phyloP scores from a whole-genome alignment of 2,888 invertebrate genomes.

The Cephus pulcher region DNA sequence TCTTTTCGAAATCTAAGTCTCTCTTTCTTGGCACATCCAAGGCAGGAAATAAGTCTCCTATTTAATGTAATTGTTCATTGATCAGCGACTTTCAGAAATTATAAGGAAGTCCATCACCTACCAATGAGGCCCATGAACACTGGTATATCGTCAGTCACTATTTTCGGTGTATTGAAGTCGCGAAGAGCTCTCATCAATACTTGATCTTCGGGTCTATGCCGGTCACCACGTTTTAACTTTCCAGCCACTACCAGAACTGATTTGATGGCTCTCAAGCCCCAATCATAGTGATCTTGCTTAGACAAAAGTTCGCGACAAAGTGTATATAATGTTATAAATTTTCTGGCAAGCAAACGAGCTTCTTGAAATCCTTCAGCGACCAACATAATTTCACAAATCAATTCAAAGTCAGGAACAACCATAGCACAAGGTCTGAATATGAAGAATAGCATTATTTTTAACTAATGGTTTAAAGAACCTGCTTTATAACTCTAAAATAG shows the following conservation, averaged over 20 bases:
- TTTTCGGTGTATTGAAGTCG: conserved; percentile 96
- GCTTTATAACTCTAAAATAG: conserved; percentile 6
- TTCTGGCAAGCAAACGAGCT: conserved; percentile 88
- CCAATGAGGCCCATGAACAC: conserved; percentile 96
- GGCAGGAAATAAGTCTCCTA: conserved; percentile 86
- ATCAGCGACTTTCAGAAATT: neutral
- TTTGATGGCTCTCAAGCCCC: conserved; percentile 95
- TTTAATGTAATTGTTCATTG: neutral
- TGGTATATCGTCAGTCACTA: conserved; percentile 90
- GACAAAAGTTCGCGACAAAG: conserved; percentile 91
- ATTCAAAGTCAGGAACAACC: conserved; percentile 96
- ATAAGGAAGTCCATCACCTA: conserved; percentile 18
- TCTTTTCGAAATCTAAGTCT: conserved; percentile 85
- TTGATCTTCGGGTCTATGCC: conserved; percentile 87
- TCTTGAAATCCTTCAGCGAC: conserved; percentile 96
- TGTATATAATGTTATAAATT: conserved; percentile 93
- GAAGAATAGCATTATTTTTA: conserved; percentile 1
- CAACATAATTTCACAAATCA: conserved; percentile 97
- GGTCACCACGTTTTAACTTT: conserved; percentile 84
- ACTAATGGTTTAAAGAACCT: neutral
- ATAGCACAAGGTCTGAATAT: conserved; percentile 89
- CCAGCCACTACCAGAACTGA: conserved; percentile 96
- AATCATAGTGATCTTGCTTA: conserved; percentile 96
- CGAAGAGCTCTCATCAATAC: conserved; percentile 93
- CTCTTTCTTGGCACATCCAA: conserved; percentile 91